These are phyloP conservation scores for Euwallacea similis DNA, from an alignment of 1,140 invertebrate species.

Conservation along the genomic window DNA sequence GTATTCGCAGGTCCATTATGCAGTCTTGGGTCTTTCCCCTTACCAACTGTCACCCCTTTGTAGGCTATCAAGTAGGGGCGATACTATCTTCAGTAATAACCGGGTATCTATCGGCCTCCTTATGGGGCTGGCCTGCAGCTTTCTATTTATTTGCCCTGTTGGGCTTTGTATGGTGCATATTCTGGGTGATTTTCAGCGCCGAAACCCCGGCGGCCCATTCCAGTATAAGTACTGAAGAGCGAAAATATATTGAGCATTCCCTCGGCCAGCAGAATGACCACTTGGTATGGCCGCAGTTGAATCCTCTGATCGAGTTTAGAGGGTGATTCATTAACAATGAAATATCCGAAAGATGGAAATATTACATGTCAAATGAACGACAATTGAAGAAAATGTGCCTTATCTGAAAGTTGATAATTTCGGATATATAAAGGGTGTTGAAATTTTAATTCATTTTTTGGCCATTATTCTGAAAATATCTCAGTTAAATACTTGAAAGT, in stretches of 20 bases:
- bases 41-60: neutral
- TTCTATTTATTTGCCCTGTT: conserved; percentile 75
- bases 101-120: conserved; percentile 65
- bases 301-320: too few species aligned
- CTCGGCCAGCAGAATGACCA: conserved; percentile 54
- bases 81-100: conserved; percentile 70
- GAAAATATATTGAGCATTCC: conserved; percentile 63
- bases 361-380: too few species aligned
- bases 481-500: too few species aligned
- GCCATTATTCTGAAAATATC: too few species aligned
- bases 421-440: too few species aligned
- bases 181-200: conserved; percentile 66
- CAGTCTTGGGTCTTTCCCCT: too few species aligned
- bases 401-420: too few species aligned
- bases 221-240: conserved; percentile 65
- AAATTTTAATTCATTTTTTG: too few species aligned
- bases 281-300: conserved; percentile 12
- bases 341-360: too few species aligned
- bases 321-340: too few species aligned
- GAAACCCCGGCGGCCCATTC: conserved; percentile 66
- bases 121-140: conserved; percentile 73
- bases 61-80: conserved; percentile 69
- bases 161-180: conserved; percentile 62
- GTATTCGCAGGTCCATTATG: conserved; percentile 28
- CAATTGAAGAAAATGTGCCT: too few species aligned